These are phyloP conservation scores for Neogale vison DNA, from an alignment of 2,113 vertebrate genomes.

Conservation along the genomic window DNA sequence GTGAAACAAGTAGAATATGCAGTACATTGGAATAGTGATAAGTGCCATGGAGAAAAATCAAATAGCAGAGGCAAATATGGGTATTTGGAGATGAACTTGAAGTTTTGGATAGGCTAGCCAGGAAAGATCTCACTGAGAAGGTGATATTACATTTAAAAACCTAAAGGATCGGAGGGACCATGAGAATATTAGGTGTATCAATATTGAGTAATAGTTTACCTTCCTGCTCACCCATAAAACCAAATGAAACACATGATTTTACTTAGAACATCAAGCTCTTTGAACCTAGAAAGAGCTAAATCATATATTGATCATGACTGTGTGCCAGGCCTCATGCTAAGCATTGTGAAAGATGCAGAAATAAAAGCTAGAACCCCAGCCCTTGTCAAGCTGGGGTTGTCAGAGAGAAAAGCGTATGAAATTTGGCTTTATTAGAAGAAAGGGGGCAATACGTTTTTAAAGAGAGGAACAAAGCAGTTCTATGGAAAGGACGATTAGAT, in stretches of 20 bases:
- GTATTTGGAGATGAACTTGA: neutral
- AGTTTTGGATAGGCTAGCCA: neutral
- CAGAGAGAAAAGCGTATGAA: neutral
- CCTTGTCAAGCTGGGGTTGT: neutral
- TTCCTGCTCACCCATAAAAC: neutral
- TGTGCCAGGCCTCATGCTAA: neutral
- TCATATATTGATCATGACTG: neutral
- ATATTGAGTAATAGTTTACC: neutral
- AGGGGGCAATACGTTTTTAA: neutral
- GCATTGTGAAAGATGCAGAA: neutral
- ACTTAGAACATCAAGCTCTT: neutral
- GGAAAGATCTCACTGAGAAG: neutral
- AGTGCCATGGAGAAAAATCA: neutral
- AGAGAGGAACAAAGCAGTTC: neutral
- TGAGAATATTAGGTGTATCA: neutral
- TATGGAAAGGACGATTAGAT: neutral
- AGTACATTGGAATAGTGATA: neutral
- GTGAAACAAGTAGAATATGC: neutral
- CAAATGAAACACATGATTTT: neutral
- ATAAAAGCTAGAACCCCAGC: neutral
- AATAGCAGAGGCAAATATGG: neutral
- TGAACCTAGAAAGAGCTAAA: neutral
- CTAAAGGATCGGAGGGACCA: neutral
- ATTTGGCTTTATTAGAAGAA: neutral
- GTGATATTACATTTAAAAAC: neutral